Evolutionary conservation across 2,797 vertebrate species (phyloP).

Genomic region (Sorex maritimensis): DNA sequence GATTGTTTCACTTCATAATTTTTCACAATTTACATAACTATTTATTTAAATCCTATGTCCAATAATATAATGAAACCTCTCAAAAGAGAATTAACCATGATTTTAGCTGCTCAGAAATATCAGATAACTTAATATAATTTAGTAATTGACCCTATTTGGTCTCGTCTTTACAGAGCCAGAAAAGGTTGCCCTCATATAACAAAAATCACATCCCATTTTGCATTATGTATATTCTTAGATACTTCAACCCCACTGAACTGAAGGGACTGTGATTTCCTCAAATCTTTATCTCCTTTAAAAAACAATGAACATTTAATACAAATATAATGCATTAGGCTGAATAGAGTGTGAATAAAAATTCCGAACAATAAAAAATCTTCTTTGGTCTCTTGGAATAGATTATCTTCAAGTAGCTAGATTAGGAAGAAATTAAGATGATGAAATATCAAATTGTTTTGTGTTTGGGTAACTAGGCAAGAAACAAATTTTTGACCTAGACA

Average conservation of each 20-base stretch:
- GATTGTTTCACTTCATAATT: not conserved
- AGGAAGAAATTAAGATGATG: not conserved
- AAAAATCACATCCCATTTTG: not conserved
- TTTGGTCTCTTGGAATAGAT: not conserved
- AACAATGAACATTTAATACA: not conserved
- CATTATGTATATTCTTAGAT: not conserved
- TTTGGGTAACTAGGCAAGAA: slow-evolving; percentile 9
- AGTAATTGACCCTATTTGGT: not conserved
- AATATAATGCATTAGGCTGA: not conserved
- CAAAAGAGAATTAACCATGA: not conserved
- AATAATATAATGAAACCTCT: not conserved
- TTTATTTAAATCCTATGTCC: not conserved
- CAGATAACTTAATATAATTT: too few species aligned
- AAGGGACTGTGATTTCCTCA: not conserved
- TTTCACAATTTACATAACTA: not conserved
- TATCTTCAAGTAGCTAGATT: not conserved
- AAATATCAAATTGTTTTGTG: not conserved
- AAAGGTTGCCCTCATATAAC: not conserved
- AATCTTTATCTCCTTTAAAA: slow-evolving; percentile 19
- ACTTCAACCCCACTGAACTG: not conserved
- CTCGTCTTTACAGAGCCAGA: not conserved
- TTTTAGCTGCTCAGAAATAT: not conserved
- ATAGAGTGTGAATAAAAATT: not conserved
- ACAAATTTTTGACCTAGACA: not conserved
- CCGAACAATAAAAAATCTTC: not conserved